phyloP scores from a whole-genome alignment of 2,888 invertebrate genomes.

The Leistus spinibarbis region DNA sequence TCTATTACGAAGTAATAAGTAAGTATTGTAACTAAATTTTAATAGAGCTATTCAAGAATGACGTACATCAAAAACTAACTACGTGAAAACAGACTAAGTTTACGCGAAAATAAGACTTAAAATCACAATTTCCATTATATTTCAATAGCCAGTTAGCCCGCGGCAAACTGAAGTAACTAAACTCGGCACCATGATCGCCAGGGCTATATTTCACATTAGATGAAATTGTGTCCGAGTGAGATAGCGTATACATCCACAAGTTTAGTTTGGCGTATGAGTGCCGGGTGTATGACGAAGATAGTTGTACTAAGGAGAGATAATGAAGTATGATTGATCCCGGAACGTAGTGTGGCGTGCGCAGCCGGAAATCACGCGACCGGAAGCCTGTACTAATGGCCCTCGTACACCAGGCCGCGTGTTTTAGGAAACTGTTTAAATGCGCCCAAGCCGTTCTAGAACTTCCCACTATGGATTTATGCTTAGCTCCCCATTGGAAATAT shows the following conservation, averaged over 20 bases:
- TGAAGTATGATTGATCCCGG: conserved; percentile 23
- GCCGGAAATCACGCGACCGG: conserved; percentile 20
- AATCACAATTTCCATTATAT: not conserved
- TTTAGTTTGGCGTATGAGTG: not conserved
- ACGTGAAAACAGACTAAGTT: not conserved
- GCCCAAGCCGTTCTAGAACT: not conserved
- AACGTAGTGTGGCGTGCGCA: conserved; percentile 11
- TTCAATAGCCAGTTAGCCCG: not conserved
- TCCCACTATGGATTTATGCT: not conserved
- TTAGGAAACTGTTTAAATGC: conserved; percentile 5
- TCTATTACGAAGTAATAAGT: no score
- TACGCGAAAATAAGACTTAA: not conserved
- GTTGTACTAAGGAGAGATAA: not conserved
- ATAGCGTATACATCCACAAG: not conserved
- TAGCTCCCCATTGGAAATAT: not conserved
- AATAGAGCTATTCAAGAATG: no score
- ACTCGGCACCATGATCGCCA: not conserved
- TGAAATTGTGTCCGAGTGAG: not conserved
- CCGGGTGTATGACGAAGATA: not conserved
- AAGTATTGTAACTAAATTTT: no score
- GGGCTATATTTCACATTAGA: not conserved
- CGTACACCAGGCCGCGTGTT: not conserved
- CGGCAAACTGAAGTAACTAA: not conserved
- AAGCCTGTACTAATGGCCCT: conserved; percentile 8
- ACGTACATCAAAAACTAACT: not conserved